These are phyloP conservation scores for Calliphora vicina DNA, from an alignment of 1,140 invertebrate genomes.

Conservation along the genomic window DNA sequence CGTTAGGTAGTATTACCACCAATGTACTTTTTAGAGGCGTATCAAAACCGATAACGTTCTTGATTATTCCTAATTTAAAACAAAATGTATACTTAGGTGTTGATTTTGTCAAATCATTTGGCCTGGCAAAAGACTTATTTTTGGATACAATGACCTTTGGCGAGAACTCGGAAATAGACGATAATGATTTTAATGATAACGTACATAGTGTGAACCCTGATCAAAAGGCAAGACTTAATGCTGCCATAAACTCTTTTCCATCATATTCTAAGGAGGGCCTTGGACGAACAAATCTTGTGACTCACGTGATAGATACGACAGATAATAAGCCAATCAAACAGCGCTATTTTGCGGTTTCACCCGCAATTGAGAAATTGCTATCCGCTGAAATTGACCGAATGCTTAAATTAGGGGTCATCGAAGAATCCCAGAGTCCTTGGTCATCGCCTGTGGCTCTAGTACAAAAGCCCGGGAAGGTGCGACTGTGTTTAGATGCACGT, in stretches of 20 bases:
- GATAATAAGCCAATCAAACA: slow-evolving; percentile 4
- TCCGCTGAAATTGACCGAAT: neutral
- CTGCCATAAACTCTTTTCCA: neutral
- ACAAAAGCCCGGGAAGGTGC: neutral
- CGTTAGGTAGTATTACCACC: neutral
- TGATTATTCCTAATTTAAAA: neutral
- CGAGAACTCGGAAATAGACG: neutral
- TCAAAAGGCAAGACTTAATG: neutral
- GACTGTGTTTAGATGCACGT: neutral
- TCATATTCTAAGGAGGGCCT: slow-evolving; percentile 4
- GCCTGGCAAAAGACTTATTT: neutral
- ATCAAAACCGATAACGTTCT: neutral
- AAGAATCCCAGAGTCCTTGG: slow-evolving; percentile 6
- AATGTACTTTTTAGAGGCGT: neutral
- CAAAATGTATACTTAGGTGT: too few species aligned
- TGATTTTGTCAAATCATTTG: neutral
- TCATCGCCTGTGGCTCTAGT: neutral
- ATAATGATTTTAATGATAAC: neutral
- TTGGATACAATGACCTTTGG: neutral
- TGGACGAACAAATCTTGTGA: neutral
- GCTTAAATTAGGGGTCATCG: neutral
- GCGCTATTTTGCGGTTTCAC: neutral
- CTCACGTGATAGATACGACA: neutral
- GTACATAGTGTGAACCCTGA: neutral
- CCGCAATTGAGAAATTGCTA: neutral